phyloP scores from a whole-genome alignment of 1,140 invertebrate genomes.

The Acyrthosiphon pisum region DNA sequence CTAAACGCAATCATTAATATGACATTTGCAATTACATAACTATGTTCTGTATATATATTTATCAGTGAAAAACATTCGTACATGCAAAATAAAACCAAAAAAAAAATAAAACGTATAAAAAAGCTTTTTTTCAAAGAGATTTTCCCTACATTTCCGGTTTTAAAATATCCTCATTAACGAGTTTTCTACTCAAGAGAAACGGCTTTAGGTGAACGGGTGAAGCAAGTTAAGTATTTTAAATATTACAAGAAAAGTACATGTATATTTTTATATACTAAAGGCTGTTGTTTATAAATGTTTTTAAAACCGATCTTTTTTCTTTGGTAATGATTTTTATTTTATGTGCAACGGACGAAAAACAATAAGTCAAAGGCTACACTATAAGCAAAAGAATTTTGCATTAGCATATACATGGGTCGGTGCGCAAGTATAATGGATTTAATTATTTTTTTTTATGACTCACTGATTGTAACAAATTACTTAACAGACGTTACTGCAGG shows the following conservation, averaged over 20 bases:
- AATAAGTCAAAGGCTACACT: slow-evolving; percentile 22
- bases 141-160: slow-evolving; percentile 18
- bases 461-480: slow-evolving; percentile 3
- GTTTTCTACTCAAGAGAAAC: slow-evolving; percentile 6
- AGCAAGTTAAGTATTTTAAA: slow-evolving; percentile 37
- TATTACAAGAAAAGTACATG: slow-evolving; percentile 24
- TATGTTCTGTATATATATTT: neutral
- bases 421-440: neutral
- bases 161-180: slow-evolving; percentile 49
- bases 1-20: slow-evolving; percentile 38
- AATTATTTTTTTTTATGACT: slow-evolving; percentile 27
- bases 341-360: neutral
- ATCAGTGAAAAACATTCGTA: neutral
- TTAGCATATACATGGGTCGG: neutral
- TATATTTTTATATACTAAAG: neutral
- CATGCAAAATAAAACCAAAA: neutral
- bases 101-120: neutral
- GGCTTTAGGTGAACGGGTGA: neutral
- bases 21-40: slow-evolving; percentile 34
- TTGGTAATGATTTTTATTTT: slow-evolving; percentile 20
- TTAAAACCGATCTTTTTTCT: slow-evolving; percentile 9
- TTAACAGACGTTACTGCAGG: neutral
- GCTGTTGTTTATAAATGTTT: slow-evolving; percentile 18
- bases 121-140: slow-evolving; percentile 35
- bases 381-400: neutral